Base-by-base conservation (phyloP, 2,888 invertebrate genomes). In the Exephanes ischioxanthus region DNA sequence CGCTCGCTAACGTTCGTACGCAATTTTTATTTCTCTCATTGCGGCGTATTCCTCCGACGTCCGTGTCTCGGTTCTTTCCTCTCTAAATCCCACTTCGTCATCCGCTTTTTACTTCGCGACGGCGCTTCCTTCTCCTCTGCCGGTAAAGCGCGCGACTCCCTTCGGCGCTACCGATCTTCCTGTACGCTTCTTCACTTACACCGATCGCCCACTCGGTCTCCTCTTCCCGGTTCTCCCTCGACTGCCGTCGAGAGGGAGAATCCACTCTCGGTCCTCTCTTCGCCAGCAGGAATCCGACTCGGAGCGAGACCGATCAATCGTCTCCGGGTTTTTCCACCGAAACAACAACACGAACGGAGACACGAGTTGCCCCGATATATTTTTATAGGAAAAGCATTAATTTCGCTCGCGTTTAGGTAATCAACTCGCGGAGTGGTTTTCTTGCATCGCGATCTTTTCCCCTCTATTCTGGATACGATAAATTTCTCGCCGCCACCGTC, bases 71-170 rank as follows among this genome's bases (percentile, higher is more conserved):
- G 45, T 30, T 33, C 48, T 58, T 55, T 67, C 26, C 41, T 63
- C 58, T 55, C 66, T 76, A 37, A 61, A 70, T 70, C 48, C 33
- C 22, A 33, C 41, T 68, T 58, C 63, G 63, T 78, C 53, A 68
- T 45, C 9, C 48, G 37, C 70, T 16, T 53, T 75, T 75, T 75
- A 48, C 72, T 14, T 67, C 76, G 66, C 71, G 51, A 48, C 7
- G 66, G 71, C 76, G 70, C 72, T 83, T 80, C 76, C 63, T 76
- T 80, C 80, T 71, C 76, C 71, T 80, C 76, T 19, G 80, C 80
- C 71, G 84, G 80, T 76, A 71, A 71, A 76, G 58, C 63, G 75
- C 75, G 45, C 45, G 45, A 61, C 76, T 80, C 58, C 80, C 55
- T 77, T 63, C 30, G 63, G 70, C 61, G 68, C 68, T 61, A 70